Percentiles rank a stretch among this genome's conserved stretches.
phyloP scores from a whole-genome alignment of 1,140 invertebrate genomes.

The Orchestia grillus region DNA sequence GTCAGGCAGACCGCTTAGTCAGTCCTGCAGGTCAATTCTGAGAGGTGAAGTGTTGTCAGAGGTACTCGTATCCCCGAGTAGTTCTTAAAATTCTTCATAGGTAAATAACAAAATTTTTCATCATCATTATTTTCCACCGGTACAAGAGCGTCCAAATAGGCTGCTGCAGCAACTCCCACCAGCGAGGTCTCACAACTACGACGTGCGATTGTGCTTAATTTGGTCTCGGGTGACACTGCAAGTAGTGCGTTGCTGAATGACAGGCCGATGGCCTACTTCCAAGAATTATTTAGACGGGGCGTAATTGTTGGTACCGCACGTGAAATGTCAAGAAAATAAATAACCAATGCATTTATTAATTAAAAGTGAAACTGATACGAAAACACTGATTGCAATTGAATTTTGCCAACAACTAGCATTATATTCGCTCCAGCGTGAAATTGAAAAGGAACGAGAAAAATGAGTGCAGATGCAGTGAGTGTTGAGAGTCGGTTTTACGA shows the following conservation, averaged over 20 bases:
- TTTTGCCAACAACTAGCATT: not conserved
- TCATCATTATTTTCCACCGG: not conserved
- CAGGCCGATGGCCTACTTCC: not conserved
- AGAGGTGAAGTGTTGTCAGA: not conserved
- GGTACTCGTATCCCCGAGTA: no score
- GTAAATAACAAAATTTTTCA: no score
- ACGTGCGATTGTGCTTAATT: not conserved
- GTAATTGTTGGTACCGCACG: not conserved
- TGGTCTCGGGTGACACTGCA: not conserved
- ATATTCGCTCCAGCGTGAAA: not conserved
- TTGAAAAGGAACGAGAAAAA: not conserved
- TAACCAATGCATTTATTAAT: not conserved
- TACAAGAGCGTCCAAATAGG: not conserved
- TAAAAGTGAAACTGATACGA: not conserved
- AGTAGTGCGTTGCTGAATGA: not conserved
- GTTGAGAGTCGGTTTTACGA: no score
- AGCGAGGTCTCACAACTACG: not conserved
- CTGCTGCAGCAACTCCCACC: no score
- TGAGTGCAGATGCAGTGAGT: not conserved
- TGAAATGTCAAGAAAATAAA: not conserved
- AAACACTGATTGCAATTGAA: not conserved
- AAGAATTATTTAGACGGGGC: not conserved
- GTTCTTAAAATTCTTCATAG: no score
- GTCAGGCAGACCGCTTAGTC: not conserved
- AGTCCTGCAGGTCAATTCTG: not conserved